phyloP scores from a whole-genome alignment of 2,888 invertebrate species.

The Periphyllus acericola region DNA sequence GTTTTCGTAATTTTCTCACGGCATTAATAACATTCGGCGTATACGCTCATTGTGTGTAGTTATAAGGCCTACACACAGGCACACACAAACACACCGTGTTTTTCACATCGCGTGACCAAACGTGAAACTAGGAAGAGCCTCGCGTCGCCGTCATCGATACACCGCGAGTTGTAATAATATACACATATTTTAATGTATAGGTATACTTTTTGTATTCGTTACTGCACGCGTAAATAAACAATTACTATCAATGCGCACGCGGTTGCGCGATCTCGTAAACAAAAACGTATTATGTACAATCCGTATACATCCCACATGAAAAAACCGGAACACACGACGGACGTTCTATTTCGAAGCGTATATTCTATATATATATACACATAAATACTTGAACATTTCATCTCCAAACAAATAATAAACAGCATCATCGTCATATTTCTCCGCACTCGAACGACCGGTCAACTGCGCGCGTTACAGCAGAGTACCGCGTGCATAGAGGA shows the following conservation, averaged over 20 bases:
- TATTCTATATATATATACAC: background rate
- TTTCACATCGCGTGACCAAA: slow-evolving; percentile 58
- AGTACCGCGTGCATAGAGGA: background rate
- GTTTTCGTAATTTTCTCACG: slow-evolving; percentile 61
- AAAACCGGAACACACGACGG: background rate
- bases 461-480: background rate
- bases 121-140: slow-evolving; percentile 25
- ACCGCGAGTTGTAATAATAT: background rate
- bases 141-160: background rate
- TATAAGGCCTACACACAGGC: slow-evolving; percentile 25
- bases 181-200: background rate
- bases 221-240: background rate
- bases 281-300: background rate
- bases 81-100: background rate
- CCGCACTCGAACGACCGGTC: background rate
- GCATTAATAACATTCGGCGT: slow-evolving; percentile 39
- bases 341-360: background rate
- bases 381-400: background rate
- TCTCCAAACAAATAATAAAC: background rate
- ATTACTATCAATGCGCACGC: background rate
- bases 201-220: background rate
- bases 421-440: background rate
- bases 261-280: background rate
- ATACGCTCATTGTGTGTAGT: background rate
- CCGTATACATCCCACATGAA: no score